phyloP scores from a whole-genome alignment of 2,888 invertebrate species.

The Plebejus anna region DNA sequence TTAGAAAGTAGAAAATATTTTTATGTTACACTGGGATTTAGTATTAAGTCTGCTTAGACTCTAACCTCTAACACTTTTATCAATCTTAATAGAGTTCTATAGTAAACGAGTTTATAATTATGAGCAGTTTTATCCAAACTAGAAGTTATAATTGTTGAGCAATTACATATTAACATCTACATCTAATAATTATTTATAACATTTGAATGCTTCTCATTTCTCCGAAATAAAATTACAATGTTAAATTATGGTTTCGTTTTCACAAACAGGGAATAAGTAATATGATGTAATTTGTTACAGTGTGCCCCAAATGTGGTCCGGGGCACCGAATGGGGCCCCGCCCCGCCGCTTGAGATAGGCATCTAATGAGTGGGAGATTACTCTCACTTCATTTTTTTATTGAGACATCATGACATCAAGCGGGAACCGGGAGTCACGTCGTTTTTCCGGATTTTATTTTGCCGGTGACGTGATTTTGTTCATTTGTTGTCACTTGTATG shows the following conservation, averaged over 20 bases:
- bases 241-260: conserved; percentile 13
- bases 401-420: conserved; percentile 4
- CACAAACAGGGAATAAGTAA: conserved; percentile 13
- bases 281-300: neutral
- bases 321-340: neutral
- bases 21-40: no score
- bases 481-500: neutral
- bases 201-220: neutral
- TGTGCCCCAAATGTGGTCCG: neutral
- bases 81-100: no score
- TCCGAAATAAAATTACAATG: neutral
- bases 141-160: no score
- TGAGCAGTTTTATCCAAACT: no score
- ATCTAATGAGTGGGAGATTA: conserved; percentile 3
- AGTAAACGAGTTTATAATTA: no score
- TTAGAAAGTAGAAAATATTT: no score
- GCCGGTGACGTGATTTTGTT: neutral
- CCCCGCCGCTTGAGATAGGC: neutral
- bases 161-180: neutral
- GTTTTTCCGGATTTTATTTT: neutral
- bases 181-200: neutral
- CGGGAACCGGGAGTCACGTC: neutral
- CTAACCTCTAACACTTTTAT: no score
- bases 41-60: no score
- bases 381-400: conserved; percentile 6